phyloP scores from a whole-genome alignment of 2,113 vertebrate genomes.

The Hippocampus mohnikei region DNA sequence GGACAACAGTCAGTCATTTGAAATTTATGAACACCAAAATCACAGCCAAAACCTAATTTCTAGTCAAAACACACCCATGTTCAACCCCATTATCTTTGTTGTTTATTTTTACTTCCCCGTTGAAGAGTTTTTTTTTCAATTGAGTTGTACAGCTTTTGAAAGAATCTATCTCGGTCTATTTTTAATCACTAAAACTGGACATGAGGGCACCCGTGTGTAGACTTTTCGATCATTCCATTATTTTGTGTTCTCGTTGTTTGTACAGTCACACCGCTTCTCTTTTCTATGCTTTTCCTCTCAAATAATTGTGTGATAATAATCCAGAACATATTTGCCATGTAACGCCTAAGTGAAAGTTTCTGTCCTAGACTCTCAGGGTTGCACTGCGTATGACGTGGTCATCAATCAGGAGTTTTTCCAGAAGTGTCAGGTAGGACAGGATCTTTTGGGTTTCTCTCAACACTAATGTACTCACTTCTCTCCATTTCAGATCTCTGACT shows the following conservation, averaged over 20 bases:
- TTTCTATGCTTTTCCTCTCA: neutral
- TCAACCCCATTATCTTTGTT: no score
- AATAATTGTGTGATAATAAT: neutral
- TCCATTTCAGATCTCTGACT: neutral
- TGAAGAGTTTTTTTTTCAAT: no score
- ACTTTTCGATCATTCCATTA: neutral
- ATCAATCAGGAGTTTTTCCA: conserved; percentile 82
- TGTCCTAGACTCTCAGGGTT: conserved; percentile 70
- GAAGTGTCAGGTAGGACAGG: conserved; percentile 74
- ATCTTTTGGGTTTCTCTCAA: neutral
- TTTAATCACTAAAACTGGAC: no score
- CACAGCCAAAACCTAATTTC: no score
- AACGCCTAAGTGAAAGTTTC: neutral
- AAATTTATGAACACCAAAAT: neutral
- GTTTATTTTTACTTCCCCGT: no score
- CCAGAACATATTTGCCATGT: neutral
- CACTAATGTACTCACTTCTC: neutral
- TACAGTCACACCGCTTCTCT: neutral
- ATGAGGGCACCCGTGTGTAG: no score
- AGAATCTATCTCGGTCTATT: no score
- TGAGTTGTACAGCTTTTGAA: neutral
- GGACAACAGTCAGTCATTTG: conserved; percentile 80
- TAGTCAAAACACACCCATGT: no score
- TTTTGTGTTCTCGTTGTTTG: neutral
- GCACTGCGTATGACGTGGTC: conserved; percentile 84